Evolutionary conservation across 2,888 invertebrate species (phyloP), one percentile per base, ranked within the genome.

Genomic region (Cantharis rustica): DNA sequence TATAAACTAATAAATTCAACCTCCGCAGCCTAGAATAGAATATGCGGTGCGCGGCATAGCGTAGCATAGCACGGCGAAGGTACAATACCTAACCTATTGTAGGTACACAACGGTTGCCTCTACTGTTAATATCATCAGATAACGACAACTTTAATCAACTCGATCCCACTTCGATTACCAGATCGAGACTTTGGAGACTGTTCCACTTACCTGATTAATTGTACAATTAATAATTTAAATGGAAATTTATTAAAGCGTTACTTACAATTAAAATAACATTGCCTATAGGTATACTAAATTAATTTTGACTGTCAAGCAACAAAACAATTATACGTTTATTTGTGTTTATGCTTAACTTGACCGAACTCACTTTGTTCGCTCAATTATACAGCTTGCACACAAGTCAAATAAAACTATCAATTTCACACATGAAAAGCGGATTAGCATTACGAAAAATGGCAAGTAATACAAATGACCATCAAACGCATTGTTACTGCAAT

Each of bases 321-420:
- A 79, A 77, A 75, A 76, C 64, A 66, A 66, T 66, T 66, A 20
- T 47, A 47, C 47, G 47, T 47, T 47, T 47, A 47, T 47, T 47
- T 47, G 47, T 47, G 47, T 47, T 47, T 47, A 47, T n/a, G 47
- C 47, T 47, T 47, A 47, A 47, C 69, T 75, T 76, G 66, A 68
- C 69, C 71, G 68, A 64, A 75, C 74, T 66, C 61, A 66, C 73
- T 75, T 79, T 69, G 78, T 73, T 76, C 70, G 77, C 61, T 75
- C 78, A 75, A 77, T 78, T 76, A 79, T 61, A 66, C 73, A 64
- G 76, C 78, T 76, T 78, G 76, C 80, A 80, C 81, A 80, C 82
- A 80, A 78, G 74, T 76, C 79, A 79, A 83, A 83, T 83, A 82
- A 66, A 82, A 83, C 84, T 83, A 84, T 84, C 84, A 84, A 85